Conservation (phyloP, 2,113 vertebrate genomes). For the Nasalis larvatus region DNA sequence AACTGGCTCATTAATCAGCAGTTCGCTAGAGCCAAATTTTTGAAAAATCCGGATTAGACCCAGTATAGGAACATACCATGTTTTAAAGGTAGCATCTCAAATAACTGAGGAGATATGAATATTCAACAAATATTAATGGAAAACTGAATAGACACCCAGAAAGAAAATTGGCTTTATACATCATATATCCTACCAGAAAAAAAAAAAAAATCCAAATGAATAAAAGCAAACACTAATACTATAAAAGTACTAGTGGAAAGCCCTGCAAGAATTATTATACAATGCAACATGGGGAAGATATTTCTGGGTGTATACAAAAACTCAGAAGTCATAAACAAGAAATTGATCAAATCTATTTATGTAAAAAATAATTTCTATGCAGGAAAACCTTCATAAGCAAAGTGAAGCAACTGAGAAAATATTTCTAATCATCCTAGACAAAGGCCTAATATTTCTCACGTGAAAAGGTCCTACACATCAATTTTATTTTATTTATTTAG, state of each 20-base stretch:
- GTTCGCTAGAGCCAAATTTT: neutral
- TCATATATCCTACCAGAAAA: neutral
- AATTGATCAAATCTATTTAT: neutral
- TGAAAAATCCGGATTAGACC: neutral
- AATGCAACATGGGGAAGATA: neutral
- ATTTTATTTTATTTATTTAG: neutral
- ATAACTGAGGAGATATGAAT: neutral
- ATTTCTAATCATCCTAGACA: neutral
- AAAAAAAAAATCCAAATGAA: conserved; percentile 35
- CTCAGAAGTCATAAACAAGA: neutral
- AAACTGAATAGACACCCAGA: neutral
- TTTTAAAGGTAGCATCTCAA: neutral
- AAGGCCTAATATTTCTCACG: neutral
- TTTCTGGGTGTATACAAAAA: neutral
- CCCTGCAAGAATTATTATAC: neutral
- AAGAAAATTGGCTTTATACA: neutral
- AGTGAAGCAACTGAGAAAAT: neutral
- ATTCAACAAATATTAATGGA: neutral
- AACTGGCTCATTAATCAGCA: neutral
- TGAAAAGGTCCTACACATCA: neutral
- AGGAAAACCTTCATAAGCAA: neutral
- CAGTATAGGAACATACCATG: neutral
- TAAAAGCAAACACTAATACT: neutral
- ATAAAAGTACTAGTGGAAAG: neutral
- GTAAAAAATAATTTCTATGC: neutral